These are phyloP conservation scores for Ylistrum balloti DNA, from an alignment of 1,140 invertebrate species.

Conservation along the genomic window DNA sequence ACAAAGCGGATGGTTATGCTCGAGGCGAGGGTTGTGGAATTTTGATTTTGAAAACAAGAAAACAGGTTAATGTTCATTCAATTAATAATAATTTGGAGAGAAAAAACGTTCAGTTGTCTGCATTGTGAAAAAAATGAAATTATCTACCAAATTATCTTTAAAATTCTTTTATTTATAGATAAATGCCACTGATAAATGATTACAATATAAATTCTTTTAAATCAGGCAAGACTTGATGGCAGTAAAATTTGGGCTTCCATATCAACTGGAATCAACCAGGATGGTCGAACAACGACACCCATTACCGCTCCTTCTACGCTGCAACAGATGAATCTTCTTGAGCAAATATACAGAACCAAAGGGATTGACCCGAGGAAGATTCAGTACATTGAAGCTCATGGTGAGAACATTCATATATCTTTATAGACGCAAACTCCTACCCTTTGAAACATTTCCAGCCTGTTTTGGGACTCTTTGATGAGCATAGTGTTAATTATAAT, in stretches of 20 bases:
- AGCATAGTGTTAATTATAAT: too few relatives aligned
- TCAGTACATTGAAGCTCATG: conserved; percentile 73
- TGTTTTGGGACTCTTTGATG: too few relatives aligned
- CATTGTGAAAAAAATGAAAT: too few relatives aligned
- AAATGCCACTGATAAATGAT: too few relatives aligned
- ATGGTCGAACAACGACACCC: conserved; percentile 67
- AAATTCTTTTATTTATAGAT: too few relatives aligned
- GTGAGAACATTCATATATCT: conserved; percentile 42
- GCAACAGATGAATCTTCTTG: conserved; percentile 65
- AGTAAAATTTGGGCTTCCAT: conserved; percentile 72
- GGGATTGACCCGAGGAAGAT: conserved; percentile 51
- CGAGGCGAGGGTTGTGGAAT: conserved; percentile 76
- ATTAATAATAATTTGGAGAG: too few relatives aligned
- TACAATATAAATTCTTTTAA: too few relatives aligned
- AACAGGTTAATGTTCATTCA: conserved; percentile 56
- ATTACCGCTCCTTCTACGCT: conserved; percentile 70
- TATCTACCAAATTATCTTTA: too few relatives aligned
- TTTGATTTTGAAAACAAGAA: conserved; percentile 69
- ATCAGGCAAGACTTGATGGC: conserved; percentile 66
- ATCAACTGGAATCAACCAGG: conserved; percentile 70
- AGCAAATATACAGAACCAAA: conserved; percentile 57
- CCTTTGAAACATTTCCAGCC: too few relatives aligned
- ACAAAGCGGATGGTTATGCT: conserved; percentile 72
- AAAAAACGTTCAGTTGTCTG: too few relatives aligned
- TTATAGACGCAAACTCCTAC: too few relatives aligned